Evolutionary conservation across 2,888 invertebrate species (phyloP).

Genomic region (Chaitophorus viminalis): DNA sequence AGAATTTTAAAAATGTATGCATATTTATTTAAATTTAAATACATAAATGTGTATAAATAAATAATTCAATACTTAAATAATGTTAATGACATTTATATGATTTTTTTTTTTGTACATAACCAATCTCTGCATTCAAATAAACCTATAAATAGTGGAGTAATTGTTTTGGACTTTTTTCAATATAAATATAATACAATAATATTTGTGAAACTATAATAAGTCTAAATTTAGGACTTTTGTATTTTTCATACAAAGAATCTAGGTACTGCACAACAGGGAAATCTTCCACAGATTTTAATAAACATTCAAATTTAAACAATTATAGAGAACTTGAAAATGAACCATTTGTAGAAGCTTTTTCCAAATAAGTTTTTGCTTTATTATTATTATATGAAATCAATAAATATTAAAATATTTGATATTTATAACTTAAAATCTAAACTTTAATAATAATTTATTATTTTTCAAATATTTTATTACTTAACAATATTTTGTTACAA

Average conservation of each 20-base stretch:
- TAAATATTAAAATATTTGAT: not conserved
- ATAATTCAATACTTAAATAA: not conserved
- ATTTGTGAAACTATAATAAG: conserved; percentile 15
- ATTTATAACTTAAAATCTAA: not conserved
- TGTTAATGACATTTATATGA: conserved; percentile 21
- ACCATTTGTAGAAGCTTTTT: not conserved
- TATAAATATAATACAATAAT: conserved; percentile 12
- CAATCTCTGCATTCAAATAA: conserved; percentile 27
- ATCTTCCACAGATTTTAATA: not conserved
- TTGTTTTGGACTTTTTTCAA: not conserved
- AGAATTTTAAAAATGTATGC: not conserved
- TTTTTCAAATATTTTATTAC: not conserved
- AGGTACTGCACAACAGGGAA: not conserved
- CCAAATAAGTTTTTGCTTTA: conserved; percentile 1
- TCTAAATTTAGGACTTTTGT: conserved; percentile 8
- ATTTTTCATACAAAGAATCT: not conserved
- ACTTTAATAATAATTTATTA: not conserved
- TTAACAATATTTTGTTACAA: too few species aligned
- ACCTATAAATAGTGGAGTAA: conserved; percentile 5
- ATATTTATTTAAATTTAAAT: not conserved
- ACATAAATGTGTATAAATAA: not conserved
- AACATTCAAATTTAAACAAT: conserved; percentile 19
- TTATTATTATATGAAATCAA: conserved; percentile 12
- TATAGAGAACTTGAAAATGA: not conserved
- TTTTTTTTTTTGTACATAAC: conserved; percentile 24